These are phyloP conservation scores for Chromoteleia sp. DNA, from an alignment of 2,888 invertebrate species.

Conservation along the genomic window DNA sequence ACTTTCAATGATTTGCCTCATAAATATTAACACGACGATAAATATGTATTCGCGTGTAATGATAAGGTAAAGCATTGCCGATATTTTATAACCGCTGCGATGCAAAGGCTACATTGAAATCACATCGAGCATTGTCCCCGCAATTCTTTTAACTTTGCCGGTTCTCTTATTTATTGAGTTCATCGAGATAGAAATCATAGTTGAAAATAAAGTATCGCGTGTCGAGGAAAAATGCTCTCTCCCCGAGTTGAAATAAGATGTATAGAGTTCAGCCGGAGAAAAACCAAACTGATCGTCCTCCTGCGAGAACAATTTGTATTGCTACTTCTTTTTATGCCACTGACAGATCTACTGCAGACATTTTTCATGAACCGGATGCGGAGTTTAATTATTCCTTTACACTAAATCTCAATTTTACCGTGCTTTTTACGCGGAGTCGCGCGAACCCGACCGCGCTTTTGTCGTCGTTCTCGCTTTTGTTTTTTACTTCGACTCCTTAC, in stretches of 20 bases:
- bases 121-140: conserved; percentile 36
- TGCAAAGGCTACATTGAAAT: conserved; percentile 30
- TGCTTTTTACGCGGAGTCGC: conserved; percentile 29
- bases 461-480: conserved; percentile 44
- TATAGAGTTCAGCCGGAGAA: conserved; percentile 59
- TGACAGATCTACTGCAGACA: conserved; percentile 71
- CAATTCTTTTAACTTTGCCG: conserved; percentile 56
- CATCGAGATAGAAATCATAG: conserved; percentile 65
- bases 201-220: conserved; percentile 63
- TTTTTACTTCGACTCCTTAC: conserved; percentile 41
- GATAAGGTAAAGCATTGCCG: not conserved
- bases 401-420: conserved; percentile 63
- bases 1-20: conserved; percentile 2
- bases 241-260: conserved; percentile 66
- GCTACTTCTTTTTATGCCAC: conserved; percentile 67
- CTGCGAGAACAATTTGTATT: conserved; percentile 69
- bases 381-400: conserved; percentile 68
- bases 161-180: conserved; percentile 43
- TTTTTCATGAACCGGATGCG: conserved; percentile 70
- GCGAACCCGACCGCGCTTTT: conserved; percentile 10
- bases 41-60: conserved; percentile 14
- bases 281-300: conserved; percentile 70
- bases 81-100: not conserved
- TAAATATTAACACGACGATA: conserved; percentile 7
- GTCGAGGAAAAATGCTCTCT: conserved; percentile 61